Conservation (phyloP, 2,113 vertebrate species). For the Paralichthys olivaceus region DNA sequence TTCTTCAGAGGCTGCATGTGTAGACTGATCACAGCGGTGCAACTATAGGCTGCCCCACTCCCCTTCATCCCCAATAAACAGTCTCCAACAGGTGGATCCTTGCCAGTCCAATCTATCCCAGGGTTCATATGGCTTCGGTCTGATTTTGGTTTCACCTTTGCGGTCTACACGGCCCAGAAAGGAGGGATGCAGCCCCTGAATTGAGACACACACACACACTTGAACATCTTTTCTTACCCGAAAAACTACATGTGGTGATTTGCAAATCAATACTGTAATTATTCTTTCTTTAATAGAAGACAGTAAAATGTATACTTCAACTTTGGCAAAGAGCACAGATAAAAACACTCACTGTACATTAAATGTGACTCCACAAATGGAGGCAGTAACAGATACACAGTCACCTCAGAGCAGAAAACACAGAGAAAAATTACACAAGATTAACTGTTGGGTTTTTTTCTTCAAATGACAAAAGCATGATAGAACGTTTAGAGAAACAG, state of each 20-base stretch:
- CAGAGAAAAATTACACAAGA: constrained; percentile 27
- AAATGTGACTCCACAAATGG: constrained; percentile 28
- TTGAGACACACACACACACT: background rate
- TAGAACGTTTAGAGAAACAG: background rate
- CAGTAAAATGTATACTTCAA: constrained; percentile 29
- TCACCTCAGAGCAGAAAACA: constrained; percentile 18
- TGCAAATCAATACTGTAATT: constrained; percentile 18
- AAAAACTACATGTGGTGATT: constrained; percentile 10
- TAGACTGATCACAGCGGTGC: too few species aligned
- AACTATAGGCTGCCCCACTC: too few species aligned
- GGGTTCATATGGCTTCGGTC: too few species aligned
- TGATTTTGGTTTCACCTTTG: too few species aligned
- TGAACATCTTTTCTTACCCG: constrained; percentile 5
- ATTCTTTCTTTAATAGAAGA: constrained; percentile 43
- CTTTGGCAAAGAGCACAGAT: constrained; percentile 36
- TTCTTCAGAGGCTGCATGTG: too few species aligned
- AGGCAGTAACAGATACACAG: constrained; percentile 44
- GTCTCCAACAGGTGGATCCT: too few species aligned
- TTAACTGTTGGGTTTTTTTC: constrained; percentile 1
- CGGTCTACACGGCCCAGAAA: too few species aligned
- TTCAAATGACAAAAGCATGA: constrained; percentile 15
- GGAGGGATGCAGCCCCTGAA: too few species aligned
- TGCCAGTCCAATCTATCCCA: too few species aligned
- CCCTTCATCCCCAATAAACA: too few species aligned
- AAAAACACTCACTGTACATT: constrained; percentile 47